Evolutionary conservation across 2,888 invertebrate genomes (phyloP).

Genomic region (Allacma fusca): DNA sequence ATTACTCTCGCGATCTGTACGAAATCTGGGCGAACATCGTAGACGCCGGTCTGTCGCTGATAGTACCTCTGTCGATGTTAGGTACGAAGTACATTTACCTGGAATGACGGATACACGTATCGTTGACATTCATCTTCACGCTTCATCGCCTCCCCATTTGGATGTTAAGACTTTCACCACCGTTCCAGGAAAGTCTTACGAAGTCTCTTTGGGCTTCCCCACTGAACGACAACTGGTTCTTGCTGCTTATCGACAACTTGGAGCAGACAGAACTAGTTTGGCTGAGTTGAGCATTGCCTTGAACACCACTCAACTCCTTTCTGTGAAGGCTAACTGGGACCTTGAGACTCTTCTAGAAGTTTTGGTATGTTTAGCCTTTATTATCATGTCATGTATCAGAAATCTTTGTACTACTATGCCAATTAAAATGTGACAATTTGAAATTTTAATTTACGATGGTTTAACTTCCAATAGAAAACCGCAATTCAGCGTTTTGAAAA

Average conservation of each 20-base stretch:
- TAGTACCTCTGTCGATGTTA: conserved; percentile 22
- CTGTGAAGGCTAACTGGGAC: conserved; percentile 35
- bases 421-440: not conserved
- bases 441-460: not conserved
- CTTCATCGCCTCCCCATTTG: conserved; percentile 28
- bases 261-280: not conserved
- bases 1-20: conserved; percentile 26
- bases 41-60: conserved; percentile 2
- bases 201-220: conserved; percentile 35
- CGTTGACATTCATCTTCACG: conserved; percentile 37
- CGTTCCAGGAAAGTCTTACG: conserved; percentile 6
- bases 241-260: not conserved
- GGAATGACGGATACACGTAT: conserved; percentile 39
- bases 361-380: conserved; percentile 30
- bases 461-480: conserved; percentile 13
- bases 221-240: conserved; percentile 28
- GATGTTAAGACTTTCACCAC: conserved; percentile 36
- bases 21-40: conserved; percentile 16
- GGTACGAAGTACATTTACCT: conserved; percentile 41
- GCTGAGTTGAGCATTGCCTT: conserved; percentile 33
- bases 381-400: no score
- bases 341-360: conserved; percentile 30
- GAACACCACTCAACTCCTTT: conserved; percentile 29
- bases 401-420: no score
- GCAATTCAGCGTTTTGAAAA: conserved; percentile 19